These are phyloP conservation scores for Myotis daubentonii DNA, from an alignment of 2,797 vertebrate genomes.

Conservation along the genomic window DNA sequence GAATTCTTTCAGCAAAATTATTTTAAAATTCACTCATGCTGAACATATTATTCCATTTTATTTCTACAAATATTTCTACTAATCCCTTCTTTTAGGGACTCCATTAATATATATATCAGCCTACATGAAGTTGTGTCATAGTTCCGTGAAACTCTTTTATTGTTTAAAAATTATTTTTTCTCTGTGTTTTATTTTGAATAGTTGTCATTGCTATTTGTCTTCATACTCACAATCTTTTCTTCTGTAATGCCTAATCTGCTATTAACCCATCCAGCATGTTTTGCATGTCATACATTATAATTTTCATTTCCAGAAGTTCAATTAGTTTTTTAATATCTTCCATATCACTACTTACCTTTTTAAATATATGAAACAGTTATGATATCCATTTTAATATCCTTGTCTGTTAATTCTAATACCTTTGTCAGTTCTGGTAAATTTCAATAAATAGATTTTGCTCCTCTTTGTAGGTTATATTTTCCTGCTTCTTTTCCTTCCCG, in stretches of 20 bases:
- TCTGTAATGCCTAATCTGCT: not conserved
- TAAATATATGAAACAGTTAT: not conserved
- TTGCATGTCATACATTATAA: not conserved
- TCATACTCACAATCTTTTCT: not conserved
- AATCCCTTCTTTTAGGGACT: not conserved
- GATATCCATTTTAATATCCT: not conserved
- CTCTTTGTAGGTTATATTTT: not conserved
- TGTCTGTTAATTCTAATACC: not conserved
- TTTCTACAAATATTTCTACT: not conserved
- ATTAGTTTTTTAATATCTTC: not conserved
- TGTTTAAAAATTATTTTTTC: not conserved
- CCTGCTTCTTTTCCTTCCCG: not conserved
- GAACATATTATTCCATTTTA: not conserved
- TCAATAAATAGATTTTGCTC: not conserved
- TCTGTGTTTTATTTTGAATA: conserved; percentile 3
- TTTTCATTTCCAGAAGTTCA: not conserved
- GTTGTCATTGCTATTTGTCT: not conserved
- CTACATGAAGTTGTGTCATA: not conserved
- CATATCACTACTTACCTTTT: not conserved
- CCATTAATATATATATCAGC: not conserved
- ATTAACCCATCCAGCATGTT: not conserved
- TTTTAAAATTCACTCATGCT: not conserved
- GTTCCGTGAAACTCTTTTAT: not conserved
- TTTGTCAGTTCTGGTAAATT: not conserved
- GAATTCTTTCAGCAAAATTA: not conserved